phyloP scores from a whole-genome alignment of 2,113 vertebrate species.

The Laterallus jamaicensis region DNA sequence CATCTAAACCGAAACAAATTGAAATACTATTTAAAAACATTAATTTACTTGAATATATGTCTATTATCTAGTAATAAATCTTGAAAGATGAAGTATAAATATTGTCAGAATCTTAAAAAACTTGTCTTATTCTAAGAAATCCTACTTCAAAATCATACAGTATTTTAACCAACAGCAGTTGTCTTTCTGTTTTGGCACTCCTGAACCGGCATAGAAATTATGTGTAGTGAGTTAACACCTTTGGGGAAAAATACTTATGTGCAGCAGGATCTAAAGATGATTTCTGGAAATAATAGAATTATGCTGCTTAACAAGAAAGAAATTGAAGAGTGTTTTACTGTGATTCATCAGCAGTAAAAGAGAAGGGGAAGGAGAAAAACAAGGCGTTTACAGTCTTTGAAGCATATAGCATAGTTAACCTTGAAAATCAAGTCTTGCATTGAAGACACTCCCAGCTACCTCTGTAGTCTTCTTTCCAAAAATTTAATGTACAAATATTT shows the following conservation, averaged over 20 bases:
- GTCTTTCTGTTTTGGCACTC: conserved; percentile 62
- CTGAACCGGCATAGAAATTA: conserved; percentile 52
- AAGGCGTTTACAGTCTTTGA: conserved; percentile 54
- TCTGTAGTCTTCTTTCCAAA: conserved; percentile 65
- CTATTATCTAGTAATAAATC: conserved; percentile 68
- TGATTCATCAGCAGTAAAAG: conserved; percentile 58
- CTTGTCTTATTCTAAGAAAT: conserved; percentile 66
- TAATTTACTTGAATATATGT: conserved; percentile 64
- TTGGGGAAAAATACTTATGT: conserved; percentile 3
- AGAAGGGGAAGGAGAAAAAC: conserved; percentile 6
- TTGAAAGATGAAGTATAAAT: conserved; percentile 71
- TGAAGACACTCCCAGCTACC: conserved; percentile 51
- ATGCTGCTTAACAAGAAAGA: conserved; percentile 55
- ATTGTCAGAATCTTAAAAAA: conserved; percentile 68
- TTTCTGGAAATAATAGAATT: conserved; percentile 48
- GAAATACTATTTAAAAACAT: conserved; percentile 50
- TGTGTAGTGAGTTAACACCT: conserved; percentile 12
- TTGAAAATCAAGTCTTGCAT: conserved; percentile 68
- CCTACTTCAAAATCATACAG: conserved; percentile 52
- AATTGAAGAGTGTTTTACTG: conserved; percentile 48
- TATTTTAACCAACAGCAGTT: conserved; percentile 23
- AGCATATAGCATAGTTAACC: conserved; percentile 26
- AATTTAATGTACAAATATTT: conserved; percentile 65
- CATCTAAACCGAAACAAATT: neutral
- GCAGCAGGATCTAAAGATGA: conserved; percentile 42